Percentiles rank a stretch among this genome's conserved stretches.
Evolutionary conservation across 2,113 vertebrate species (phyloP).

Genomic region (Anhinga anhinga): DNA sequence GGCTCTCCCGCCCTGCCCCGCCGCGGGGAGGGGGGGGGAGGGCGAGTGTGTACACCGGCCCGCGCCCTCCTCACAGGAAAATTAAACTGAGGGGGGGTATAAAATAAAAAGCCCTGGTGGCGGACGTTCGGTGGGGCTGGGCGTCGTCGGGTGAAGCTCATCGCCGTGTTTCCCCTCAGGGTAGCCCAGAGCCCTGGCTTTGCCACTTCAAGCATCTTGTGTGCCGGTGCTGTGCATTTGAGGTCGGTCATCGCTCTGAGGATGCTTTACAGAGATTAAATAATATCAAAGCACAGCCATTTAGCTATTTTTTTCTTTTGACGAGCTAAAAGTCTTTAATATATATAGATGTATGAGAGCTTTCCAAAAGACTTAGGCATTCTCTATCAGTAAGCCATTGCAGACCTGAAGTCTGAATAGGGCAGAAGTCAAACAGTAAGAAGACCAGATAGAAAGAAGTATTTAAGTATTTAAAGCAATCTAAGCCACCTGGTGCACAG

Average conservation of each 20-base stretch:
- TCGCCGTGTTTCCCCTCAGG: not conserved
- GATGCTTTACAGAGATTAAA: not conserved
- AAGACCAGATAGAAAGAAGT: not conserved
- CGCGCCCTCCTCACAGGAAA: not conserved
- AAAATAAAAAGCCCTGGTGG: too few species aligned
- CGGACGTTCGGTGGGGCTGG: fast-evolving
- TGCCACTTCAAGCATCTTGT: not conserved
- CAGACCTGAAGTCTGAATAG: not conserved
- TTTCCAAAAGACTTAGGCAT: not conserved
- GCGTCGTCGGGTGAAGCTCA: too few species aligned
- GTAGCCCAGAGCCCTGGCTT: not conserved
- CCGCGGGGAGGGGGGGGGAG: not conserved
- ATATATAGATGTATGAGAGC: fast-evolving
- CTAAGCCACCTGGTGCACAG: not conserved
- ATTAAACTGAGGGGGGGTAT: fast-evolving
- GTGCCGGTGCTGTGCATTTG: fast-evolving
- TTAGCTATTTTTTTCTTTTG: not conserved
- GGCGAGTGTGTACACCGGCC: not conserved
- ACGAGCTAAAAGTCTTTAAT: not conserved
- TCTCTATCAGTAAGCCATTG: not conserved
- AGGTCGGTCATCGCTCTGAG: not conserved
- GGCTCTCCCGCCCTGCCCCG: not conserved
- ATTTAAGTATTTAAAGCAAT: not conserved
- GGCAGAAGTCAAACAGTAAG: not conserved
- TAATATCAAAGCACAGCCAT: not conserved